Conservation (phyloP, 2,888 invertebrate species). For the Cinara cedri region DNA sequence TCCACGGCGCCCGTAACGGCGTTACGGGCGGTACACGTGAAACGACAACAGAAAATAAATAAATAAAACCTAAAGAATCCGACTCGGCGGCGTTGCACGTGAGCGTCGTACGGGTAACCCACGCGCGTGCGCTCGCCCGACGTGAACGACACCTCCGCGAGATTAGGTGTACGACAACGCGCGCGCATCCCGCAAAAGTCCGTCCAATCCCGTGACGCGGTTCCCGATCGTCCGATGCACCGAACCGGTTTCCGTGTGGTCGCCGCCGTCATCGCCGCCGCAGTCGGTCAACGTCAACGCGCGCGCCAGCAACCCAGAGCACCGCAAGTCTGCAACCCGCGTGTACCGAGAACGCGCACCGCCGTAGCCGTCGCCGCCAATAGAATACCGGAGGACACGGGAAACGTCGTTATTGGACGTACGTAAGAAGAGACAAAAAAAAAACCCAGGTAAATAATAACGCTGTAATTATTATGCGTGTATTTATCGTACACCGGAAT, state of each 20-base stretch:
- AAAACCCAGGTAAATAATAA: too few relatives aligned
- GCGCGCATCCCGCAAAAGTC: neutral
- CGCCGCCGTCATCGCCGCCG: neutral
- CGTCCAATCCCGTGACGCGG: constrained; percentile 15
- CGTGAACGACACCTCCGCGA: neutral
- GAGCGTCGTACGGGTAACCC: neutral
- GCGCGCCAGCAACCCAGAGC: neutral
- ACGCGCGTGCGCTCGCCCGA: neutral
- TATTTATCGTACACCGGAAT: too few relatives aligned
- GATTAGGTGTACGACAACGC: neutral
- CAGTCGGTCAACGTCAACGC: neutral
- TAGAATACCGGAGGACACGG: too few relatives aligned
- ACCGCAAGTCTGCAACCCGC: too few relatives aligned
- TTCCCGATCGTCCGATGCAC: constrained; percentile 12
- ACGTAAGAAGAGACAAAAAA: too few relatives aligned
- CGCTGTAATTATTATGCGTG: too few relatives aligned
- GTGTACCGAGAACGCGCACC: neutral
- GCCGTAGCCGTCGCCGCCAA: neutral
- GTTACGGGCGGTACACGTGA: neutral
- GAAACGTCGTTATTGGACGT: too few relatives aligned
- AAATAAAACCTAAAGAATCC: too few relatives aligned
- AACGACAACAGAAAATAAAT: too few relatives aligned
- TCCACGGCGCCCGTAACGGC: too few relatives aligned
- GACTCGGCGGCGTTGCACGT: too few relatives aligned
- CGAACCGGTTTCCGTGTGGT: constrained; percentile 41